These are phyloP conservation scores for Latrodectus geometricus DNA, from an alignment of 1,140 invertebrate species.

Conservation along the genomic window DNA sequence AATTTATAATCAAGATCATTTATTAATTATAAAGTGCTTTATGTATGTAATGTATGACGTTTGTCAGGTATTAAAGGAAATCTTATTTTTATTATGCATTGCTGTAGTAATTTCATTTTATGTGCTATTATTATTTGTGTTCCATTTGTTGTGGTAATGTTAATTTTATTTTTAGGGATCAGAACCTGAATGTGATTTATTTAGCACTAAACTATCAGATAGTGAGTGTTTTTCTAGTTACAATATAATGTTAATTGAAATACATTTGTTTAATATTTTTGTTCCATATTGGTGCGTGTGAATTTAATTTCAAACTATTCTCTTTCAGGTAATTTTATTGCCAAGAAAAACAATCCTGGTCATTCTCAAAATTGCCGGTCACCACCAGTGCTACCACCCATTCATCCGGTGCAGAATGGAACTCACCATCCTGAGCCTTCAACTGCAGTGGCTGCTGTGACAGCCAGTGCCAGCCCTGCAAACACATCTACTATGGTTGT, in stretches of 20 bases:
- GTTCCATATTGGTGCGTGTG: background rate
- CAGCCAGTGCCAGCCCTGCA: conserved; percentile 43
- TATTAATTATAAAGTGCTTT: too few relatives aligned
- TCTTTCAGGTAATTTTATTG: conserved; percentile 49
- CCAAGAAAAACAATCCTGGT: conserved; percentile 60
- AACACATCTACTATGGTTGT: conserved; percentile 65
- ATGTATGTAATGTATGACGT: too few relatives aligned
- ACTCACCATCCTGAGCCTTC: conserved; percentile 51
- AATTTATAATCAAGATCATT: too few relatives aligned
- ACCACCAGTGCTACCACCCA: conserved; percentile 50
- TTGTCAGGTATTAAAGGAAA: too few relatives aligned
- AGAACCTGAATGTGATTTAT: conserved; percentile 59
- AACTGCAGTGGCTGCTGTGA: conserved; percentile 48
- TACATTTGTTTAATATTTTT: background rate
- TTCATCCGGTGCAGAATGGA: conserved; percentile 52
- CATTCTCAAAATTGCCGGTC: conserved; percentile 56
- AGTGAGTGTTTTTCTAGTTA: conserved; percentile 22
- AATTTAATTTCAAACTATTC: background rate
- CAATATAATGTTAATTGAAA: background rate
- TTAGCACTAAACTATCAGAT: conserved; percentile 42
- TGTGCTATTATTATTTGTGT: background rate
- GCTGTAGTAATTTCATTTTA: background rate
- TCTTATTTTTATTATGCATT: background rate
- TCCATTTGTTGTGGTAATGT: background rate
- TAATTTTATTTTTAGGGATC: conserved; percentile 36